Percentiles rank a stretch among this genome's conserved stretches.
These are phyloP conservation scores for Thymelicus lineola DNA, from an alignment of 2,888 invertebrate species.

Conservation along the genomic window DNA sequence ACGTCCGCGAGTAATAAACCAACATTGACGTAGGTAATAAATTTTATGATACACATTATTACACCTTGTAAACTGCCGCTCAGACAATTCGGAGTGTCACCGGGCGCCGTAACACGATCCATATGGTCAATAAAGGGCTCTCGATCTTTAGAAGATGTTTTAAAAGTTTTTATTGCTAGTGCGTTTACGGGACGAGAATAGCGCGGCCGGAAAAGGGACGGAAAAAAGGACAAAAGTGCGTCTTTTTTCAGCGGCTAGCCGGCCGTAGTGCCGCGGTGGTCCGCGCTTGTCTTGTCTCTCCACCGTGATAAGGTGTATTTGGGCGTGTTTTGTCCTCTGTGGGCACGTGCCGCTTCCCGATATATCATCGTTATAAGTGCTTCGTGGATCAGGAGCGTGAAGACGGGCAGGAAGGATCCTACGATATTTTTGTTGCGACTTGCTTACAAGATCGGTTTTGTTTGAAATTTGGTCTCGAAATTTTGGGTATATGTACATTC, in stretches of 20 bases:
- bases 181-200: slow-evolving; percentile 50
- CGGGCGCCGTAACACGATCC: slow-evolving; percentile 44
- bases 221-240: slow-evolving; percentile 61
- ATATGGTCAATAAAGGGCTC: slow-evolving; percentile 50
- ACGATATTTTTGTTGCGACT: neutral
- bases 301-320: slow-evolving; percentile 21
- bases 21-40: slow-evolving; percentile 34
- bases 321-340: slow-evolving; percentile 12
- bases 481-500: no score
- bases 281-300: slow-evolving; percentile 25
- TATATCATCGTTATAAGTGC: slow-evolving; percentile 7
- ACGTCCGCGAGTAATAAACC: slow-evolving; percentile 51
- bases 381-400: neutral
- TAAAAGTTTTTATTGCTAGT: slow-evolving; percentile 44
- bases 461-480: neutral
- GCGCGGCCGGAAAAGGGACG: slow-evolving; percentile 58
- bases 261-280: slow-evolving; percentile 53
- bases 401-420: slow-evolving; percentile 1
- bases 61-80: slow-evolving; percentile 31
- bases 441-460: neutral
- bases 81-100: slow-evolving; percentile 40
- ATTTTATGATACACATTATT: slow-evolving; percentile 22
- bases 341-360: slow-evolving; percentile 21
- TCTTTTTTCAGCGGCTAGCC: slow-evolving; percentile 63
- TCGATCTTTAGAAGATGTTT: slow-evolving; percentile 46